Conservation (phyloP, 2,113 vertebrate species). For the Dipodomys spectabilis region DNA sequence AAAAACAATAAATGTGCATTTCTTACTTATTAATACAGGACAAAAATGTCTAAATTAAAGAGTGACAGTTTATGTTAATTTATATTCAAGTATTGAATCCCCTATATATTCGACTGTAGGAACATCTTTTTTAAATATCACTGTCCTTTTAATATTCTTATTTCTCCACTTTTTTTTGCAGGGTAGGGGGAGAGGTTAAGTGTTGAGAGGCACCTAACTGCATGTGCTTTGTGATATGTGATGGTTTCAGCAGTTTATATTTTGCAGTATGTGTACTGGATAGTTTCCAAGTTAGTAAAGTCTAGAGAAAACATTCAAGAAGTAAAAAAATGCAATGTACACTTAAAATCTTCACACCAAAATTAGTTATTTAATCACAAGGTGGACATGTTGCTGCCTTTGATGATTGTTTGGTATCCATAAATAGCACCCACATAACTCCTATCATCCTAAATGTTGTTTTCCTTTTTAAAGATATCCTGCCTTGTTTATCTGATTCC, state of each 20-base stretch:
- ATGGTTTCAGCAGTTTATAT: background rate
- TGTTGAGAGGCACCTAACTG: background rate
- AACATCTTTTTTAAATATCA: background rate
- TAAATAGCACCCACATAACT: conserved; percentile 37
- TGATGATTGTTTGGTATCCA: conserved; percentile 27
- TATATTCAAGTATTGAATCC: too few relatives aligned
- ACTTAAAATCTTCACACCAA: conserved; percentile 4
- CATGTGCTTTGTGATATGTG: background rate
- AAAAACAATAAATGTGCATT: too few relatives aligned
- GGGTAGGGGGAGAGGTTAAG: background rate
- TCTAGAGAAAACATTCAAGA: conserved; percentile 5
- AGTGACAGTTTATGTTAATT: too few relatives aligned
- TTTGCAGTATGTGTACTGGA: background rate
- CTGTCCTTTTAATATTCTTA: conserved; percentile 36
- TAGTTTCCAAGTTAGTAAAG: background rate
- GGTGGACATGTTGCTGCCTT: background rate
- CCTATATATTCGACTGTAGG: too few relatives aligned
- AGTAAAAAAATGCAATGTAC: background rate
- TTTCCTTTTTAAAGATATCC: conserved; percentile 28
- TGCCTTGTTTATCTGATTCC: conserved; percentile 49
- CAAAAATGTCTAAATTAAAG: too few relatives aligned
- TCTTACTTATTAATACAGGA: too few relatives aligned
- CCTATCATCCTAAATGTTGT: conserved; percentile 8
- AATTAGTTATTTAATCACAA: background rate
- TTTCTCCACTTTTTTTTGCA: background rate